Evolutionary conservation across 2,797 vertebrate species (phyloP).

Genomic region (Phoebastria nigripes): DNA sequence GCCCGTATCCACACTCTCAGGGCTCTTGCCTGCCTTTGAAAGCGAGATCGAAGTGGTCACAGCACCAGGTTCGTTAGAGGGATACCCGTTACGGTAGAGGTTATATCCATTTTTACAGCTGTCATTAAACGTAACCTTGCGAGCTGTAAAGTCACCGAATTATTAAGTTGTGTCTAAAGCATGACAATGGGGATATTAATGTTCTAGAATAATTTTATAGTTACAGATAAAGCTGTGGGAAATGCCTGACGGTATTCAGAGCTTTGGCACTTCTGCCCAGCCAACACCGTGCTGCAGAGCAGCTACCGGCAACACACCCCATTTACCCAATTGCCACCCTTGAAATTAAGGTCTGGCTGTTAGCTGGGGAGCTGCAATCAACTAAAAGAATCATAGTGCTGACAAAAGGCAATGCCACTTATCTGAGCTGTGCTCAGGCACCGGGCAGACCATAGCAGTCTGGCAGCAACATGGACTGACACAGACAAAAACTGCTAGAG

Average conservation of each 20-base stretch:
- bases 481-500: background rate
- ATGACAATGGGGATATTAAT: background rate
- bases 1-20: rapidly evolving
- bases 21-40: background rate
- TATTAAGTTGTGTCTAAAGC: background rate
- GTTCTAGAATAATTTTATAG: background rate
- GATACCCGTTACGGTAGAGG: background rate
- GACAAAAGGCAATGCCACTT: background rate
- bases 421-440: background rate
- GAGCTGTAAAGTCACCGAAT: background rate
- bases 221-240: background rate
- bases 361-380: background rate
- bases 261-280: background rate
- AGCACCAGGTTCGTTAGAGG: background rate
- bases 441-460: background rate
- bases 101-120: background rate
- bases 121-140: background rate
- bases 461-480: background rate
- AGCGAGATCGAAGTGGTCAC: background rate
- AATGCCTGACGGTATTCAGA: background rate
- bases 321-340: background rate
- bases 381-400: background rate
- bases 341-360: background rate
- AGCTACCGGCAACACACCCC: background rate
- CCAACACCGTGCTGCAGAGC: background rate